Evolutionary conservation across 2,797 vertebrate species (phyloP), one percentile per base, ranked within the genome.

Genomic region (Neopelma chrysocephalum): DNA sequence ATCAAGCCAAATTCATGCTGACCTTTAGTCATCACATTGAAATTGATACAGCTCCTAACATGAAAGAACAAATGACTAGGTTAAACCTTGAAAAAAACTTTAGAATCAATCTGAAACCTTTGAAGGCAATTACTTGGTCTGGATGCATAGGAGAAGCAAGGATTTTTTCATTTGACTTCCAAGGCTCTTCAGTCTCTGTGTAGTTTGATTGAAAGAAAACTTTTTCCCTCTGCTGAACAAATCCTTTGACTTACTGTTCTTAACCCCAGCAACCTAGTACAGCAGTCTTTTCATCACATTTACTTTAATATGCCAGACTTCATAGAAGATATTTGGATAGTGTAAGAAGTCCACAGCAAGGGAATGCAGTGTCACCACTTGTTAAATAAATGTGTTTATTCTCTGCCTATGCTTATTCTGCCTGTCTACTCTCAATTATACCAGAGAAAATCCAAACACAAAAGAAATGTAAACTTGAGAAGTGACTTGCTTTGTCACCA

Each of bases 191-290:
- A 82, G 45, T 58, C 23, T 92, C 66, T 78, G 32, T 68, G 20
- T 71, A 77, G 60, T 65, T 61, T 93, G 72, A 92, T 18, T 73
- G 70, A 92, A 90, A 56, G 43, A 90, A 95, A 94, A 87, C 27
- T 79, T 89, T 93, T 95, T 70, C 79, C 94, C 70, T 91, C 91
- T 73, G 84, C 60, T 78, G 64, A 95, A 69, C 64, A 93, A 94
- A 82, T 64, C 38, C 50, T 94, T 77, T 94, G 88, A 89, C 81
- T 95, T 68, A 80, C 45, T 94, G 86, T 75, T 94, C 80, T 95
- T 93, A 90, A 95, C 64, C 57, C 34, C 17, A 25, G 48, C 45
- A 88, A 73, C 36, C 71, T 31, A 65, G 42, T 68, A 53, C 7
- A 79, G 77, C 26, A 89, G 40, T 61, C 76, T 84, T 91, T 76